Conservation (phyloP, 2,888 invertebrate species). For the Trissoscelio sp. region DNA sequence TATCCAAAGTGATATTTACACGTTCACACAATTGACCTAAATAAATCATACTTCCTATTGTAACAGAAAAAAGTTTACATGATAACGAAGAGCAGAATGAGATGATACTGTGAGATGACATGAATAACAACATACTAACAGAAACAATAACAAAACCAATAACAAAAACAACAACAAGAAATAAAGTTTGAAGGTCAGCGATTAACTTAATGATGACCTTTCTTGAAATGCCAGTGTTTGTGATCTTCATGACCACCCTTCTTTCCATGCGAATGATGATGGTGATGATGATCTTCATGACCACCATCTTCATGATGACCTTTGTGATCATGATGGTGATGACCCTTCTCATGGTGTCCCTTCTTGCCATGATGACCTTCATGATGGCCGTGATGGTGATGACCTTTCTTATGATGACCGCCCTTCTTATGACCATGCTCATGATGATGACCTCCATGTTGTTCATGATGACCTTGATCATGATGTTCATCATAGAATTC, state of each 20-base stretch:
- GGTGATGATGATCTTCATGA: conserved; percentile 45
- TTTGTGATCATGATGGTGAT: conserved; percentile 58
- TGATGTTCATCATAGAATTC: conserved; percentile 58
- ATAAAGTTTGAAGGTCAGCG: neutral
- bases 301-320: conserved; percentile 34
- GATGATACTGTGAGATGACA: neutral
- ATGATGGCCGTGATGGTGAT: conserved; percentile 44
- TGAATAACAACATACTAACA: conserved; percentile 10
- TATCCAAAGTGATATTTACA: conserved; percentile 3
- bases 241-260: conserved; percentile 54
- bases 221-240: conserved; percentile 60
- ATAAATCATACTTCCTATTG: neutral
- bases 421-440: conserved; percentile 59
- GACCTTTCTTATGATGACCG: conserved; percentile 57
- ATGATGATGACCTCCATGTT: conserved; percentile 52
- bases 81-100: neutral
- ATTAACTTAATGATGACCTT: conserved; percentile 31
- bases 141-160: conserved; percentile 5
- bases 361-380: conserved; percentile 56
- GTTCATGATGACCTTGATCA: conserved; percentile 54
- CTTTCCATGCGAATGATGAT: conserved; percentile 48
- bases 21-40: neutral
- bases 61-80: too few relatives aligned
- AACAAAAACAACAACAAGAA: neutral
- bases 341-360: conserved; percentile 57